Percentiles rank a stretch among this genome's conserved stretches.
phyloP scores from a whole-genome alignment of 2,113 vertebrate species.

The Xerus inauris region DNA sequence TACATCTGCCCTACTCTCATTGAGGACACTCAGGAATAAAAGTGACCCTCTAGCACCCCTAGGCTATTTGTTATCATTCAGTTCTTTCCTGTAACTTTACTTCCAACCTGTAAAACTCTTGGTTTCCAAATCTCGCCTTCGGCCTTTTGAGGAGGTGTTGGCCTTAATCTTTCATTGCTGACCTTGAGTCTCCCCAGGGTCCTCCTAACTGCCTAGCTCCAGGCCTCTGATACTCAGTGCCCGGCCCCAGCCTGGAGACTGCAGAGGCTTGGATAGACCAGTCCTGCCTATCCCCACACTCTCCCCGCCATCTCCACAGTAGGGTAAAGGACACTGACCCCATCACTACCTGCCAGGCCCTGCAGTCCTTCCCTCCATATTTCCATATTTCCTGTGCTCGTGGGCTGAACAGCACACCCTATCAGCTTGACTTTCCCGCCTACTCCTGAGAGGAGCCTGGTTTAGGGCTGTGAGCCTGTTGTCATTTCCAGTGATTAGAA shows the following conservation, averaged over 20 bases:
- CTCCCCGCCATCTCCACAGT: not conserved
- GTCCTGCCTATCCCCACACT: no score
- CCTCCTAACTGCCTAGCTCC: not conserved
- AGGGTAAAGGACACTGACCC: not conserved
- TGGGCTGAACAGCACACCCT: accelerated
- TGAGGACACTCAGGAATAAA: not conserved
- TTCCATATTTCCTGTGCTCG: not conserved
- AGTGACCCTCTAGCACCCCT: not conserved
- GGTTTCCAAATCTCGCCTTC: not conserved
- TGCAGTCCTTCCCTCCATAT: not conserved
- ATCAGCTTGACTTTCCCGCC: not conserved
- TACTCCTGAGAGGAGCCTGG: not conserved
- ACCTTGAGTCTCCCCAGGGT: not conserved
- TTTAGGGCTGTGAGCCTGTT: not conserved
- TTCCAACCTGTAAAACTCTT: not conserved
- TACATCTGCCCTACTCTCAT: not conserved
- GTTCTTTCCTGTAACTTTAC: not conserved
- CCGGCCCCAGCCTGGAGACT: not conserved
- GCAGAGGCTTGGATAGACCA: not conserved
- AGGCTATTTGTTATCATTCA: not conserved
- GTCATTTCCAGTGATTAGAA: not conserved
- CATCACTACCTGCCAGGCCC: not conserved
- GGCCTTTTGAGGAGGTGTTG: not conserved
- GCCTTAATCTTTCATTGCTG: not conserved
- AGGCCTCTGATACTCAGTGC: not conserved